Percentiles rank a stretch among this genome's conserved stretches.
These are phyloP conservation scores for Trissolcus basalis DNA, from an alignment of 1,140 invertebrate genomes.

Conservation along the genomic window DNA sequence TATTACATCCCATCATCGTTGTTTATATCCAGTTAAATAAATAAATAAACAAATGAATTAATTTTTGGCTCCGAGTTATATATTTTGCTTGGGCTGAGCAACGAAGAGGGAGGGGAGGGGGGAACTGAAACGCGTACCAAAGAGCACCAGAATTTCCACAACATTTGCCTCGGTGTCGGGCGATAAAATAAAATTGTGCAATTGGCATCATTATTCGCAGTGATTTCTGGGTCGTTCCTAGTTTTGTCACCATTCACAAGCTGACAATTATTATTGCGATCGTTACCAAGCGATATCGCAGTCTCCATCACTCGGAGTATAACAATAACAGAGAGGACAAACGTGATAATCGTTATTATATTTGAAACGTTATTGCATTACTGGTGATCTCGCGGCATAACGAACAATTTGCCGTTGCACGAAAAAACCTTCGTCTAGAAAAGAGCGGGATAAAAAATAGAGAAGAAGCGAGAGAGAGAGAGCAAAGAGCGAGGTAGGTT, in stretches of 20 bases:
- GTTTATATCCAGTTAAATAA: too few species aligned
- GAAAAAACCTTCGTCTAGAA: constrained; percentile 37
- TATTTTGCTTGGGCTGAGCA: too few species aligned
- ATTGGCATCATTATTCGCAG: constrained; percentile 29
- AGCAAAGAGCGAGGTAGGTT: constrained; percentile 66
- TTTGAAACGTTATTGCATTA: constrained; percentile 41
- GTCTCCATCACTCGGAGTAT: constrained; percentile 32
- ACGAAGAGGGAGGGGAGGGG: too few species aligned
- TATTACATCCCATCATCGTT: not conserved
- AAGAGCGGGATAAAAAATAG: constrained; percentile 37
- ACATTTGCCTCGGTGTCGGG: constrained; percentile 14
- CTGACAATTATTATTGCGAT: constrained; percentile 27
- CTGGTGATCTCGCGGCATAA: constrained; percentile 42
- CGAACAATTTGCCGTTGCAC: constrained; percentile 56
- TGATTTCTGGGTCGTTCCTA: constrained; percentile 25
- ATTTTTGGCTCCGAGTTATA: not conserved
- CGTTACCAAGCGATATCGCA: constrained; percentile 16
- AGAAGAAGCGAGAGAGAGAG: constrained; percentile 18
- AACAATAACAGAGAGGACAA: constrained; percentile 46
- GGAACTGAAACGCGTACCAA: not conserved
- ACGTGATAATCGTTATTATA: constrained; percentile 47
- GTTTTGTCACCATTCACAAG: constrained; percentile 20
- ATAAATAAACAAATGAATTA: too few species aligned
- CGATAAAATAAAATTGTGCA: constrained; percentile 26
- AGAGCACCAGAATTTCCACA: constrained; percentile 24